Evolutionary conservation across 2,888 invertebrate species (phyloP), one percentile per base, ranked within the genome.

Genomic region (Pyralis farinalis): DNA sequence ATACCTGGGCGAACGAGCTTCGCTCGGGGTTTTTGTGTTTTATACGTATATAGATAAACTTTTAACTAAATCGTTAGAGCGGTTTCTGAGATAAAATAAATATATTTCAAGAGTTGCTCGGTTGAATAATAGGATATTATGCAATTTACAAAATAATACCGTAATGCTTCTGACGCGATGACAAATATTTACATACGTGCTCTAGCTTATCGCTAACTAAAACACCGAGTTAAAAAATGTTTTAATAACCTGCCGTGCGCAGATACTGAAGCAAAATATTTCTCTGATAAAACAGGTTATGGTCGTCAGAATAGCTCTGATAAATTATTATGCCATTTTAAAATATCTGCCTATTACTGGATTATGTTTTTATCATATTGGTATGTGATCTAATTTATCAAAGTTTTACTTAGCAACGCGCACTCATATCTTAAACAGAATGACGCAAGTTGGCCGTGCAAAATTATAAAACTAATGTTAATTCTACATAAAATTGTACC

Each of bases 261-360:
- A 4, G 25, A 8, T 25, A 7, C 40, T 41, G 47, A 53, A 48
- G 42, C 46, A 44, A 40, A 49, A 50, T 45, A 48, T 31, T 12
- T n/a, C 39, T 28, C 31, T 46, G 58, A 62, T 62, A 62, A 59
- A 53, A 46, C 50, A 42, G 54, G 58, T 50, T 59, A 77, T 95
- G 91, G 76, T 96, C 94, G 25, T 8, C 7, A 25, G 8, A 25
- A 25, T 25, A 2, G 3, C 3, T 5, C 1, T 25, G 25, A 25
- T 25, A 25, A 25, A 25, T 1, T 25, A 25, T 25, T 25, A 8
- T 8, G 7, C 25, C 16, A 16, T 16, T 16, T 16, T 25, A 25
- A 25, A 25, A 2, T 7, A 25, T 7, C 21, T 21, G 7, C 25
- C 2, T 25, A 25, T 1, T 25, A 8, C n/a, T 7, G 16, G 25